phyloP scores from a whole-genome alignment of 2,113 vertebrate species.

The Xenotilapia longispinis region DNA sequence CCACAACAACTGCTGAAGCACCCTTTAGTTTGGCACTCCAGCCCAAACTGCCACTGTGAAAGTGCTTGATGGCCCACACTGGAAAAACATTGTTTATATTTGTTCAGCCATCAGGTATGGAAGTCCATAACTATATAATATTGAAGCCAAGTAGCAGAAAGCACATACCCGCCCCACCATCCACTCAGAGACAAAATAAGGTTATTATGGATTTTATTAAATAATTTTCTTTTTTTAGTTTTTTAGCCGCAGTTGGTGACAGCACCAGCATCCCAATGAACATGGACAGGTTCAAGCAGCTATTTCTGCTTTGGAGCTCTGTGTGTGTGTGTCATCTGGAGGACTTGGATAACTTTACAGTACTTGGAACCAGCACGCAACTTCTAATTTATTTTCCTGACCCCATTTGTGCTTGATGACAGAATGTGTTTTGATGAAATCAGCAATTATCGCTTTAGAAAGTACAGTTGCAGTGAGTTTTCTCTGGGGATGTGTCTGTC shows the following conservation, averaged over 20 bases:
- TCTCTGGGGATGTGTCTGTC: background rate
- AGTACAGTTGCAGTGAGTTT: conserved; percentile 6
- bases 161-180: background rate
- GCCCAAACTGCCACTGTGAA: conserved; percentile 43
- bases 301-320: background rate
- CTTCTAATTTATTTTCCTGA: background rate
- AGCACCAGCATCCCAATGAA: background rate
- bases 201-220: background rate
- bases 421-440: conserved; percentile 13
- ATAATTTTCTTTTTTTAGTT: background rate
- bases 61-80: conserved; percentile 48
- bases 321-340: background rate
- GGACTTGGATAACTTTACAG: background rate
- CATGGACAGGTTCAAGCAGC: background rate
- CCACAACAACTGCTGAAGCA: conserved; percentile 48
- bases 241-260: background rate
- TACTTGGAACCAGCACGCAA: background rate
- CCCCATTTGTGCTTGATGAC: background rate
- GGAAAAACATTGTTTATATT: conserved; percentile 55
- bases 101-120: conserved; percentile 18
- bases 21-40: conserved; percentile 47
- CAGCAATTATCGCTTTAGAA: conserved; percentile 4
- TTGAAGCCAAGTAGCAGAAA: background rate
- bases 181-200: background rate
- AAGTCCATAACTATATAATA: conserved; percentile 1